Base-by-base conservation (phyloP, 2,797 vertebrate genomes). In the Glossophaga mutica region DNA sequence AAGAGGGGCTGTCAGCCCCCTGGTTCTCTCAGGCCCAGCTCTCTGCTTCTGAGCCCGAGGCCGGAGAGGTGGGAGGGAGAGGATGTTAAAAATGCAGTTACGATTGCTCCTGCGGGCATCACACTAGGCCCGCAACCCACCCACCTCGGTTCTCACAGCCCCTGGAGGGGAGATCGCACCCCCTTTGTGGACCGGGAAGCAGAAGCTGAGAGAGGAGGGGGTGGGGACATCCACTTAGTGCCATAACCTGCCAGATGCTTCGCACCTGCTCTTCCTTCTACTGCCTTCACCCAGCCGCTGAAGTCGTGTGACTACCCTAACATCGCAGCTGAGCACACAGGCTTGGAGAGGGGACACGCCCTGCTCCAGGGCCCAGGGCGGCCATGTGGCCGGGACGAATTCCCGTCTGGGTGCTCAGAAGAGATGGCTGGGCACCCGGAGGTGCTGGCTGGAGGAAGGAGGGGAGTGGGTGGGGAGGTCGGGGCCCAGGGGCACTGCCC, bases 111-210 rank as follows among this genome's bases (percentile, higher is more conserved):
- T 57, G 14, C 3, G n/a, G 68, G 8, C 32, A 5, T 10, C 46
- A 15, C 29, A 2, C n/a, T 1, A 0, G 2, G 34, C 16, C 1
- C 16, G 1, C 0, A 6, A 37, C 29, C 1, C 4, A 37, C 29
- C 1, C 4, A 1, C n/a, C 65, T 67, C 9, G n/a, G 79, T 10
- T 8, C 22, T 37, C 14, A 14, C 3, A 0, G 6, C 26, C 18
- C 19, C 0, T 5, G 12, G 55, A 39, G 42, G 37, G 2, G 15
- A 39, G 42, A n/a, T 0, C 2, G 37, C 8, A 4, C 46, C 8
- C 1, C 3, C 74, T 52, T 2, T 3, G 24, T 3, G 65, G 55
- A 26, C n/a, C 91, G 15, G 19, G 57, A 81, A 59, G 29, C 55
- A 18, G 67, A 52, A 65, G 42, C 37, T 57, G 34, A 19, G 48